A percentile compares a stretch with the other conserved stretches of the same genome.
Conservation (phyloP, 92 coral and sea anemone species). For the Zoanthus sociatus region DNA sequence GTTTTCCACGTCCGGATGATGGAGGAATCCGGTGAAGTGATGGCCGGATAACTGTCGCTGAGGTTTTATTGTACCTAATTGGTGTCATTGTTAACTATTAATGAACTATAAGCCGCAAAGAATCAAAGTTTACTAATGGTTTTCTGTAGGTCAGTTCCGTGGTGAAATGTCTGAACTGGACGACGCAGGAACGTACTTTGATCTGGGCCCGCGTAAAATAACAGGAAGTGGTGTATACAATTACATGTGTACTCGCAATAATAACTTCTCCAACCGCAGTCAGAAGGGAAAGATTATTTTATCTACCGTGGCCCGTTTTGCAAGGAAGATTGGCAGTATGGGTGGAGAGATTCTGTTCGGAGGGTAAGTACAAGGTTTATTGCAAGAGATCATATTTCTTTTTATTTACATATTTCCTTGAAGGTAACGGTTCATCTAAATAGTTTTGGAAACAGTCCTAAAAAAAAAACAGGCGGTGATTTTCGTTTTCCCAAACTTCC, state of each 20-base stretch:
- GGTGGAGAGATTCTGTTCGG: constrained; percentile 85
- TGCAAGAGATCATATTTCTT: not conserved
- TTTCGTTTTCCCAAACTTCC: no score
- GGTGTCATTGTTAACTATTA: no score
- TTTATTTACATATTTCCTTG: not conserved
- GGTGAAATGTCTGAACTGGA: constrained; percentile 99
- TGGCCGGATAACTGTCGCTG: no score
- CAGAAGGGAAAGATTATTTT: constrained; percentile 92
- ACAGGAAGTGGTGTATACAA: constrained; percentile 91
- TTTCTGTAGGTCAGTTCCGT: constrained; percentile 80
- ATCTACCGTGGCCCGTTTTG: constrained; percentile 63
- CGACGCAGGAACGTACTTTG: constrained; percentile 97
- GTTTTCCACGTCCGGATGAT: no score
- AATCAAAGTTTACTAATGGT: no score
- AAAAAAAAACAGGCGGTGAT: no score
- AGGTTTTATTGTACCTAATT: no score
- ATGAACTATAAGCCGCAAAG: no score
- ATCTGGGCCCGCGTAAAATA: constrained; percentile 87
- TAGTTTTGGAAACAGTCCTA: no score
- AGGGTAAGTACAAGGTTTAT: constrained; percentile 61
- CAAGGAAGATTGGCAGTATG: constrained; percentile 75
- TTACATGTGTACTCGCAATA: constrained; percentile 97
- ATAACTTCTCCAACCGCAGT: constrained; percentile 97
- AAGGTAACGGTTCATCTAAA: no score
- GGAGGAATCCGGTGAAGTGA: no score